Conservation (phyloP, 2,888 invertebrate genomes). For the Eledona agricola region DNA sequence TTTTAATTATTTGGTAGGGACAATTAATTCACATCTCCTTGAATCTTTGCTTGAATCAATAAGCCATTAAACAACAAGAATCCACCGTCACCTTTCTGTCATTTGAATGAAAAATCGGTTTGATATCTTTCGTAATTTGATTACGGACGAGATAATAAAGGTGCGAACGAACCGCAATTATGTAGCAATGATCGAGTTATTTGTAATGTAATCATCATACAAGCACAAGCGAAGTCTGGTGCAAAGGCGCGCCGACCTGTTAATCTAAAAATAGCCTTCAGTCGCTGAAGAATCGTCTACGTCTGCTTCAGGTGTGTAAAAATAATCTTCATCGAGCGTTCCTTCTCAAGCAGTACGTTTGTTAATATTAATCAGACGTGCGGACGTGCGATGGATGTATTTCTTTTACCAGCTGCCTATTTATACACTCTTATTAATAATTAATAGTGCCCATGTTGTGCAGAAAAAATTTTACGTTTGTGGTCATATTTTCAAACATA, state of each 20-base stretch:
- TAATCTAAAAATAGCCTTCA: constrained; percentile 2
- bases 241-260: constrained; percentile 4
- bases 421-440: no score
- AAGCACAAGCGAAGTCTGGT: background rate
- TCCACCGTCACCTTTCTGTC: background rate
- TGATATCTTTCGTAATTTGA: background rate
- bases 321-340: constrained; percentile 1
- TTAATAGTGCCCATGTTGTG: no score
- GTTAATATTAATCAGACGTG: no score
- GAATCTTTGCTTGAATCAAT: background rate
- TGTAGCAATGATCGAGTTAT: constrained; percentile 2
- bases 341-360: no score
- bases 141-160: constrained; percentile 3
- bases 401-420: no score
- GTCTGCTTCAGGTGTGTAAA: constrained; percentile 5
- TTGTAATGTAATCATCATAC: constrained; percentile 5
- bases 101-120: background rate
- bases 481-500: no score
- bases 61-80: background rate
- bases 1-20: constrained; percentile 1
- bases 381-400: no score
- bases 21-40: background rate
- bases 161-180: constrained; percentile 1
- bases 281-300: constrained; percentile 5
- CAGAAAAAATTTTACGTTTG: no score